Conservation (phyloP, 2,113 vertebrate genomes). For the Rhabdornis inornatus region DNA sequence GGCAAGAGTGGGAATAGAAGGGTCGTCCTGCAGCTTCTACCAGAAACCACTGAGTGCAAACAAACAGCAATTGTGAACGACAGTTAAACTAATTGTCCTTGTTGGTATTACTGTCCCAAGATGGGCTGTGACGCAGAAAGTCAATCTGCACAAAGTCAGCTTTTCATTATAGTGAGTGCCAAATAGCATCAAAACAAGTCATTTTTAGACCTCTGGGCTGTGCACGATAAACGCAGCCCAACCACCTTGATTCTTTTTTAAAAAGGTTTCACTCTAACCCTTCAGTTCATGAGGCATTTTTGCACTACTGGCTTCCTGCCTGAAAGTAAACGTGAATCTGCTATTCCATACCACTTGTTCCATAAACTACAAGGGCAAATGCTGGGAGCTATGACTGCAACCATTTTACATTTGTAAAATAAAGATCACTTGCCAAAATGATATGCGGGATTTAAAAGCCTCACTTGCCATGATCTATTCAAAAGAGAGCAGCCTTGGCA, state of each 20-base stretch:
- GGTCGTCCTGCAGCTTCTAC: background rate
- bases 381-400: background rate
- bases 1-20: background rate
- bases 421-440: background rate
- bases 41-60: slow-evolving; percentile 20
- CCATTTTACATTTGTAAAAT: background rate
- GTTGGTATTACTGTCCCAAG: background rate
- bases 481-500: background rate
- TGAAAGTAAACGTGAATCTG: background rate
- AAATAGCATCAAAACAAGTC: slow-evolving; percentile 54
- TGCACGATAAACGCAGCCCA: background rate
- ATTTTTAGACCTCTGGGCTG: background rate
- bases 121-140: background rate
- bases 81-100: background rate
- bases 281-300: background rate
- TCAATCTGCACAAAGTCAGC: background rate
- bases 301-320: slow-evolving; percentile 22
- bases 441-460: background rate
- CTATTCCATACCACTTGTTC: background rate
- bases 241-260: background rate
- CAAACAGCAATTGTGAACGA: background rate
- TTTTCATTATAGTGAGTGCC: background rate
- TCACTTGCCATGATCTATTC: background rate
- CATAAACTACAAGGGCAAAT: background rate
- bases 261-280: slow-evolving; percentile 15